A percentile compares a stretch with the other conserved stretches of the same genome.
phyloP scores from a whole-genome alignment of 2,888 invertebrate genomes.

The Sialis lutaria region DNA sequence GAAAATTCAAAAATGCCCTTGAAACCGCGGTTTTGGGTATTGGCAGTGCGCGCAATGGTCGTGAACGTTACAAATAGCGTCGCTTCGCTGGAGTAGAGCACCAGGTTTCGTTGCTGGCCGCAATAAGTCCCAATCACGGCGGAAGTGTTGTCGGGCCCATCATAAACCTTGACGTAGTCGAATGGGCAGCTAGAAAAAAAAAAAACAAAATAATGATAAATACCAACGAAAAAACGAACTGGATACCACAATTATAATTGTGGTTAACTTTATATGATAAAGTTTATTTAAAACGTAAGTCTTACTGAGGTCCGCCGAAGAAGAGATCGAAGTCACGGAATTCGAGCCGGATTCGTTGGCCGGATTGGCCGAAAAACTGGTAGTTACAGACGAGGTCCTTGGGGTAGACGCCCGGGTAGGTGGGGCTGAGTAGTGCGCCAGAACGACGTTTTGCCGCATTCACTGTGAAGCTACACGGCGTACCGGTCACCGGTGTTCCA shows the following conservation, averaged over 20 bases:
- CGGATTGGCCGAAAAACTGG: constrained; percentile 76
- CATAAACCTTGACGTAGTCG: constrained; percentile 94
- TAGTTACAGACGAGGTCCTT: constrained; percentile 89
- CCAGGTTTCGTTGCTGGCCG: constrained; percentile 90
- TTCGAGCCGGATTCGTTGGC: constrained; percentile 85
- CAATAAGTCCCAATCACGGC: constrained; percentile 93
- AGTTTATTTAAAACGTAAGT: constrained; percentile 15
- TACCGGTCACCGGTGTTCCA: constrained; percentile 72
- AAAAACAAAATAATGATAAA: too few relatives aligned
- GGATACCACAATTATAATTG: background rate
- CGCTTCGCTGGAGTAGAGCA: constrained; percentile 86
- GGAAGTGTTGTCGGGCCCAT: constrained; percentile 77
- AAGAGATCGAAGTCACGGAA: constrained; percentile 97
- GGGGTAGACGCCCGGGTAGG: constrained; percentile 98
- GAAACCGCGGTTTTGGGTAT: constrained; percentile 94
- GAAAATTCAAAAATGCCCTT: constrained; percentile 98
- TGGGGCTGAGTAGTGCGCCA: constrained; percentile 86
- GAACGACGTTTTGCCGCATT: constrained; percentile 51
- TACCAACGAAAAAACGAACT: background rate
- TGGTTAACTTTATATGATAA: too few relatives aligned
- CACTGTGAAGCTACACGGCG: constrained; percentile 77
- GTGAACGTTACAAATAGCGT: constrained; percentile 81
- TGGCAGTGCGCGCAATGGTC: constrained; percentile 79
- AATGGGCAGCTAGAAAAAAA: constrained; percentile 86
- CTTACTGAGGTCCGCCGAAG: constrained; percentile 97